These are phyloP conservation scores for Chlorops oryzae DNA, from an alignment of 1,140 invertebrate genomes.

Conservation along the genomic window DNA sequence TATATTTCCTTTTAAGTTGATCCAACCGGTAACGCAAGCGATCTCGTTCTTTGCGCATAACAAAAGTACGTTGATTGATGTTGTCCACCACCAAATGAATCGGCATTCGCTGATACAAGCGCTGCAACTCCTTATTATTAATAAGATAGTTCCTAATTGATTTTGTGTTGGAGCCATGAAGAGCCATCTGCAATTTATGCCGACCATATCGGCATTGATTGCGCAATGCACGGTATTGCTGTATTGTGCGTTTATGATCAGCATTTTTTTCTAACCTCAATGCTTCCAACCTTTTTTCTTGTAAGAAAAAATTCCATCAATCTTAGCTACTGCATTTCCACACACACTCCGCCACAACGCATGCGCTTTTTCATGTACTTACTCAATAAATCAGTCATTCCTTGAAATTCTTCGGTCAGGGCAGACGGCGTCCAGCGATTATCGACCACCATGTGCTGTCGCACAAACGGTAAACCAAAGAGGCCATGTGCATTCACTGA, in stretches of 20 bases:
- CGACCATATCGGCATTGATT: slow-evolving; percentile 39
- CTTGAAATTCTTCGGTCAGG: slow-evolving; percentile 34
- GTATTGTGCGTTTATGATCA: slow-evolving; percentile 26
- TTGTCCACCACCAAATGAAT: slow-evolving; percentile 39
- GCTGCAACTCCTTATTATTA: slow-evolving; percentile 39
- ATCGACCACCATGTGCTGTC: slow-evolving; percentile 36
- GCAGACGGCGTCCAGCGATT: slow-evolving; percentile 35
- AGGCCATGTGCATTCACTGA: slow-evolving; percentile 34
- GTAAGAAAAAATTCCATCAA: too few relatives aligned
- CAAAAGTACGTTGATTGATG: slow-evolving; percentile 44
- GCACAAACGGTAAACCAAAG: slow-evolving; percentile 33
- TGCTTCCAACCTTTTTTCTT: too few relatives aligned
- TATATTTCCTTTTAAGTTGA: slow-evolving; percentile 23
- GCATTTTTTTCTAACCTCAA: slow-evolving; percentile 32
- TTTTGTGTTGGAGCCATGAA: slow-evolving; percentile 28
- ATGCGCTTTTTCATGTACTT: too few relatives aligned
- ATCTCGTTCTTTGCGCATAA: slow-evolving; percentile 41
- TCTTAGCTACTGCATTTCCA: too few relatives aligned
- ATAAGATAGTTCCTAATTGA: slow-evolving; percentile 35
- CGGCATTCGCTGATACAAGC: slow-evolving; percentile 41
- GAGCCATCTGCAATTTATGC: slow-evolving; percentile 32
- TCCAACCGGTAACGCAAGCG: slow-evolving; percentile 29
- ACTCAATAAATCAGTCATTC: slow-evolving; percentile 39
- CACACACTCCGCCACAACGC: too few relatives aligned
- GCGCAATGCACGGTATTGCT: slow-evolving; percentile 28